Evolutionary conservation across 2,888 invertebrate species (phyloP), one percentile per base, ranked within the genome.

Genomic region (Ormyrus pomaceus): DNA sequence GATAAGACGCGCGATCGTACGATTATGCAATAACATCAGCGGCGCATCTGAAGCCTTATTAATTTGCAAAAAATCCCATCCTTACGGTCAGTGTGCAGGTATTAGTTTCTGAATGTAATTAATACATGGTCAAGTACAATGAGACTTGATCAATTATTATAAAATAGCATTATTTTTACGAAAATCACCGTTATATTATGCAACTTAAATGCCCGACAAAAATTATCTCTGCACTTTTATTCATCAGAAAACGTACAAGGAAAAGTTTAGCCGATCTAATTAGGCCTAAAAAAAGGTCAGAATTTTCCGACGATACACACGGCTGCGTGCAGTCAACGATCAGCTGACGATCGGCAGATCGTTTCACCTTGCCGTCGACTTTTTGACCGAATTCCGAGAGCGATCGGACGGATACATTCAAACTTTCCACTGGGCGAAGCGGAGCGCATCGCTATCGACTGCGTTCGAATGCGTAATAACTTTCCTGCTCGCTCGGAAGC

Each of bases 361-460:
- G 11, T 19, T 19, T n/a, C 50, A 6, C 9, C 65, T 19, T 55
- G 58, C 50, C 65, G 56, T 11, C 65, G 58, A 74, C 58, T 19
- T 48, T 65, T 64, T 56, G 65, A 65, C 65, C 74, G 74, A 74
- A 65, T 65, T 74, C 34, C 48, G 55, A 55, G 62, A 3, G 62
- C 10, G 10, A 19, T 62, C 7, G 46, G 34, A 61, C 4, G 34
- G 34, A 34, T 4, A 34, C 34, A 19, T 19, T 34, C 34, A 34
- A 34, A 4, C 34, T 34, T 34, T 34, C 34, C 34, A 34, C 34
- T 4, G 34, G 4, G 34, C 34, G 34, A 34, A 34, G 3, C 34
- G 34, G 4, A 34, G 34, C 34, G 34, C 19, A 19, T 19, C 19
- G 19, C 19, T 19, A 19, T 19, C 13, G 58, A 8, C 8, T n/a